Percentiles rank a stretch among this genome's conserved stretches.
These are phyloP conservation scores for Arbacia lixula DNA, from an alignment of 53 echinoderm and acorn worm genomes.

Conservation along the genomic window DNA sequence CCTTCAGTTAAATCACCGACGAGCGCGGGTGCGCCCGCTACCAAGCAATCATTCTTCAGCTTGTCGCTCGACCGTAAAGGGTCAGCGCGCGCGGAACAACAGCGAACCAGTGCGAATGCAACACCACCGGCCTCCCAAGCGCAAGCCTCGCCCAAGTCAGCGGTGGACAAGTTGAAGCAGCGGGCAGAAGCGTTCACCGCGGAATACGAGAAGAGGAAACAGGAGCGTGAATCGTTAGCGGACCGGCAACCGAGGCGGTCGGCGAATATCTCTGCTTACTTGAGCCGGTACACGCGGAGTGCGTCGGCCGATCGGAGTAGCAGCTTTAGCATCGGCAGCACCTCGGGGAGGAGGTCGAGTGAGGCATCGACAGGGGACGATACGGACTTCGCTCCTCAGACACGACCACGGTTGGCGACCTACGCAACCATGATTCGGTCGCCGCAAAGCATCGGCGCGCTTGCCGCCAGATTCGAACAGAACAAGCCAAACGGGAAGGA, in stretches of 20 bases:
- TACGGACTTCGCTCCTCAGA: constrained; percentile 19
- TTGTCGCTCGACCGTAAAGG: constrained; percentile 36
- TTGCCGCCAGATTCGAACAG: constrained; percentile 88
- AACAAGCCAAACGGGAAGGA: constrained; percentile 35
- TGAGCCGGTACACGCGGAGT: constrained; percentile 37
- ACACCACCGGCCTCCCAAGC: neutral
- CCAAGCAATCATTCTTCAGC: constrained; percentile 36
- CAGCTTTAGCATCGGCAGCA: constrained; percentile 45
- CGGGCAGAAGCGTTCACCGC: constrained; percentile 41
- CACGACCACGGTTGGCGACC: constrained; percentile 50
- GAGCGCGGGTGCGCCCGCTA: neutral
- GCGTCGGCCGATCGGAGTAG: constrained; percentile 48
- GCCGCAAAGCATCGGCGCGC: constrained; percentile 76
- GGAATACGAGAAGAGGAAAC: constrained; percentile 41
- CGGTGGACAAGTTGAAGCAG: constrained; percentile 42
- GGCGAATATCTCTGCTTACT: constrained; percentile 8
- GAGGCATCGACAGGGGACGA: constrained; percentile 28
- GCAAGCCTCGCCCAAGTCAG: neutral
- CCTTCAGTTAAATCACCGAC: constrained; percentile 1
- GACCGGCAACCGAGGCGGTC: constrained; percentile 23
- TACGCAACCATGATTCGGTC: constrained; percentile 78
- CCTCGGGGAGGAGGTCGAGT: constrained; percentile 28
- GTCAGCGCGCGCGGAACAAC: constrained; percentile 1
- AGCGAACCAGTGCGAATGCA: constrained; percentile 3
- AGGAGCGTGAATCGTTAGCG: constrained; percentile 32